A percentile compares a stretch with the other conserved stretches of the same genome.
Conservation (phyloP, 2,888 invertebrate species). For the Taenaris catops region DNA sequence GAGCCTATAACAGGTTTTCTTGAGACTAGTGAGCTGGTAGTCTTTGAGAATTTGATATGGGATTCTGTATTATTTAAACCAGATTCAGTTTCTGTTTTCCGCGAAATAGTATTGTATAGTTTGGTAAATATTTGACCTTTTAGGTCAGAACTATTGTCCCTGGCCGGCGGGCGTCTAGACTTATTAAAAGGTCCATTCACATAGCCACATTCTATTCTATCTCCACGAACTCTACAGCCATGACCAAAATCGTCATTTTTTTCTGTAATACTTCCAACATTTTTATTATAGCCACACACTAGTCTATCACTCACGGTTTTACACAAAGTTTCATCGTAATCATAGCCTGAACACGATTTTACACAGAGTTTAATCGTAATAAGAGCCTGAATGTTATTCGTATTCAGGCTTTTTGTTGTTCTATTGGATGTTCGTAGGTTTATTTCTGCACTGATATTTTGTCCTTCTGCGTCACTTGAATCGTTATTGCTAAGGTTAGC, state of each 20-base stretch:
- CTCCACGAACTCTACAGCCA: slow-evolving; percentile 43
- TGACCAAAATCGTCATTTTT: slow-evolving; percentile 36
- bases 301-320: slow-evolving; percentile 40
- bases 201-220: slow-evolving; percentile 65
- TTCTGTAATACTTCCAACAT: slow-evolving; percentile 32
- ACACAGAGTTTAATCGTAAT: slow-evolving; percentile 40
- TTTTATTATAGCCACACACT: slow-evolving; percentile 59
- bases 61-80: not conserved
- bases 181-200: slow-evolving; percentile 25
- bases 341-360: slow-evolving; percentile 36
- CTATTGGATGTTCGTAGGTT: not conserved
- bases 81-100: not conserved
- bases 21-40: not conserved
- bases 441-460: not conserved
- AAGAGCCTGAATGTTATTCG: slow-evolving; percentile 36
- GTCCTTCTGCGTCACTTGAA: no score
- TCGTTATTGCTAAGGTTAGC: slow-evolving; percentile 22
- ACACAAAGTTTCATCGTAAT: slow-evolving; percentile 44
- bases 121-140: not conserved
- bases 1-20: not conserved
- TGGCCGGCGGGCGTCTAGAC: slow-evolving; percentile 27
- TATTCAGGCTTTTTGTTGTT: not conserved
- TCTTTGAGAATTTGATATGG: not conserved
- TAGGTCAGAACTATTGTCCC: slow-evolving; percentile 5
- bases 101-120: not conserved